Percentiles rank a stretch among this genome's conserved stretches.
phyloP scores from a whole-genome alignment of 2,797 vertebrate genomes.

The Lophotriccus pileatus region DNA sequence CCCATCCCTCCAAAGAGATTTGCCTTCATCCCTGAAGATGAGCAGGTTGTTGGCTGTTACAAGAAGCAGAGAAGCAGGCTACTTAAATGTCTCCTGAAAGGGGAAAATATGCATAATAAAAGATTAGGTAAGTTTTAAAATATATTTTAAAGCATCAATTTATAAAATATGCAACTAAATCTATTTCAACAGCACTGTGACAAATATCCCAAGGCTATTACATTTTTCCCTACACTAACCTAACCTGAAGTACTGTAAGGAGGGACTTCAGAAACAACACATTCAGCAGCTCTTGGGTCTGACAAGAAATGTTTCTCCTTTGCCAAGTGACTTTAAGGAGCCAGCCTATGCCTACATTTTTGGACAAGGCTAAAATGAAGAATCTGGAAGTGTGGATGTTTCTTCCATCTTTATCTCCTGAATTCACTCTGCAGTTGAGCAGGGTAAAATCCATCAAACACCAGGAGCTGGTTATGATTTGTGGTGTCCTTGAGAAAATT shows the following conservation, averaged over 20 bases:
- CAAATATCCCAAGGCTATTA: not conserved
- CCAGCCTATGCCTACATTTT: not conserved
- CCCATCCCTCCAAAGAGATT: not conserved
- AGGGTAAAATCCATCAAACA: not conserved
- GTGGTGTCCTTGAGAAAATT: conserved; percentile 3
- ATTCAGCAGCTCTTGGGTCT: accelerated
- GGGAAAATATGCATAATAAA: not conserved
- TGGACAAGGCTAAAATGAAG: not conserved
- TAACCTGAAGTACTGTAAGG: not conserved
- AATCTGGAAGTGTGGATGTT: not conserved
- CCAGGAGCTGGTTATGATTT: not conserved
- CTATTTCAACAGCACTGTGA: not conserved
- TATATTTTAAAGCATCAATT: not conserved
- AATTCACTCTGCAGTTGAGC: not conserved
- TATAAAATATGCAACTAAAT: not conserved
- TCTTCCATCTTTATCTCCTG: not conserved
- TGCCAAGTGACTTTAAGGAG: not conserved
- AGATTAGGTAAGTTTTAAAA: not conserved
- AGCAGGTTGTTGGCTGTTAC: not conserved
- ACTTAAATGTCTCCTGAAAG: not conserved
- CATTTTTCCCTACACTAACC: not conserved
- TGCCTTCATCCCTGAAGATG: not conserved
- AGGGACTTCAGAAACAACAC: not conserved
- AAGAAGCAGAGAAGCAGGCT: not conserved
- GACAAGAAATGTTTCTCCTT: not conserved